phyloP scores from a whole-genome alignment of 2,888 invertebrate species.

The Melangyna quadrimaculata region DNA sequence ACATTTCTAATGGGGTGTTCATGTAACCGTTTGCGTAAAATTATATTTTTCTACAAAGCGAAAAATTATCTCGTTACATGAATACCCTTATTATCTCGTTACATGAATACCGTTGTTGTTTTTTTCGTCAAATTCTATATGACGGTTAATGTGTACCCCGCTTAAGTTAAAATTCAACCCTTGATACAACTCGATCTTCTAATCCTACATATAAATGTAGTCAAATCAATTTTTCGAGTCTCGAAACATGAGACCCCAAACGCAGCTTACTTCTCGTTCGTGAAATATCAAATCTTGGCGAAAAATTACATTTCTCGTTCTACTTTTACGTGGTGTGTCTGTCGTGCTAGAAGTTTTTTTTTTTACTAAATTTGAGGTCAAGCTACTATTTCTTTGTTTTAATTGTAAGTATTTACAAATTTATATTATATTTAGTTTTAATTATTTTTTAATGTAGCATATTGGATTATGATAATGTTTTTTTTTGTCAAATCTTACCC shows the following conservation, averaged over 20 bases:
- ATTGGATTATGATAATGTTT: neutral
- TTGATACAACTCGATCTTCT: too few species aligned
- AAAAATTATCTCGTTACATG: too few species aligned
- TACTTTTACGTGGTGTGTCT: slow-evolving; percentile 64
- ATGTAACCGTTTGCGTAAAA: too few species aligned
- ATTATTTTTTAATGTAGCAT: neutral
- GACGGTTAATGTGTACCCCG: too few species aligned
- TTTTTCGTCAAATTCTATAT: too few species aligned
- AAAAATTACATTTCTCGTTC: slow-evolving; percentile 56
- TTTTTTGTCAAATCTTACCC: neutral
- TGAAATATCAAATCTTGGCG: neutral
- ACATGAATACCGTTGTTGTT: too few species aligned
- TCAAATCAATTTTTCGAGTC: neutral
- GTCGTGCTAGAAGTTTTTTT: slow-evolving; percentile 57
- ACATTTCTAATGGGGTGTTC: too few species aligned
- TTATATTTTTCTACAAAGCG: too few species aligned
- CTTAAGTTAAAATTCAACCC: too few species aligned
- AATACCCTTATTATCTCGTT: too few species aligned
- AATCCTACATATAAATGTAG: too few species aligned
- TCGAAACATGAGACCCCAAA: too few species aligned
- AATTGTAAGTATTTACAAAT: slow-evolving; percentile 78
- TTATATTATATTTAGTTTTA: neutral
- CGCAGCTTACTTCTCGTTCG: neutral
- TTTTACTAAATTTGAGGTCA: slow-evolving; percentile 76
- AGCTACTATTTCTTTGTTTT: slow-evolving; percentile 81